A percentile compares a stretch with the other conserved stretches of the same genome.
These are phyloP conservation scores for Gambelia wislizenii DNA, from an alignment of 2,797 vertebrate species.

Conservation along the genomic window DNA sequence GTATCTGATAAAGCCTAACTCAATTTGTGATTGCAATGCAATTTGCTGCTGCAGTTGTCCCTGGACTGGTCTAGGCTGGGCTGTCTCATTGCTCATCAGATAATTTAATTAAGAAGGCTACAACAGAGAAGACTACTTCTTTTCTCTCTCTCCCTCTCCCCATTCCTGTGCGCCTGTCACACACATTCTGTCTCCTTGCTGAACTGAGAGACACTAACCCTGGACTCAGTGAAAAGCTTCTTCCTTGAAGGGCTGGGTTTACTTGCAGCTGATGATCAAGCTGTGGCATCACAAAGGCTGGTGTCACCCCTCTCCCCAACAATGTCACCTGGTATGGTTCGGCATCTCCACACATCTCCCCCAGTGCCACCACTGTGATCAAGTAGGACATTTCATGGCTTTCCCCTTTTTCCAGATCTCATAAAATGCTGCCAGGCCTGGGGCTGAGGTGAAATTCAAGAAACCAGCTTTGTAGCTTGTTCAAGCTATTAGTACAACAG, in stretches of 20 bases:
- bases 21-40: slow-evolving; percentile 55
- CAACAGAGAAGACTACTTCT: slow-evolving; percentile 34
- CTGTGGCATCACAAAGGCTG: no score
- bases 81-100: slow-evolving; percentile 57
- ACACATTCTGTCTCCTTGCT: not conserved
- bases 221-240: not conserved
- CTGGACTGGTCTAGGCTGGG: slow-evolving; percentile 30
- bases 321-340: no score
- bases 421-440: no score
- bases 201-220: no score
- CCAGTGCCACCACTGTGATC: no score
- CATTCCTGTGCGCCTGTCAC: slow-evolving; percentile 21
- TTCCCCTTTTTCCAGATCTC: no score
- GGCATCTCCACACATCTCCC: no score
- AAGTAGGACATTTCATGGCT: not conserved
- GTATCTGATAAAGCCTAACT: slow-evolving; percentile 47
- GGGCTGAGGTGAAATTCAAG: no score
- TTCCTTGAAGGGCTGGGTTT: not conserved
- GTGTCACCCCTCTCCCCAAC: no score
- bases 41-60: slow-evolving; percentile 52
- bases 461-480: no score
- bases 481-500: no score
- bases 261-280: not conserved
- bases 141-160: not conserved
- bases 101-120: slow-evolving; percentile 56